Percentiles rank a stretch among this genome's conserved stretches.
phyloP scores from a whole-genome alignment of 2,797 vertebrate genomes.

The Periparus ater region DNA sequence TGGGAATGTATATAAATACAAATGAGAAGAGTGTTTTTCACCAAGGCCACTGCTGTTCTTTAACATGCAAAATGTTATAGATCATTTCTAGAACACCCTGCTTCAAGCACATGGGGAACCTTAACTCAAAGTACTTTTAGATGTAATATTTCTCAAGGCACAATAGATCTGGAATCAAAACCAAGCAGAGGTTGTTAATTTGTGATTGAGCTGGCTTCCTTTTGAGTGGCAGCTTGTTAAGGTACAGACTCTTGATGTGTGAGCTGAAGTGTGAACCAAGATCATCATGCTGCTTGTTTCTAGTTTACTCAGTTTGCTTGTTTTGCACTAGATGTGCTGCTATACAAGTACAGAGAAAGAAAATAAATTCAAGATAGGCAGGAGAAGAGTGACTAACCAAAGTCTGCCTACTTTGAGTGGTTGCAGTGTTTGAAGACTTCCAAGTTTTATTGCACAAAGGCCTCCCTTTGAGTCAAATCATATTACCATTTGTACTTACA shows the following conservation, averaged over 20 bases:
- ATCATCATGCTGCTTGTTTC: background rate
- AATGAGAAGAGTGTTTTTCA: constrained; percentile 1
- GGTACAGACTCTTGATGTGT: background rate
- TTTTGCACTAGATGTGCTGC: background rate
- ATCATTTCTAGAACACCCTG: background rate
- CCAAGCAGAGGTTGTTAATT: background rate
- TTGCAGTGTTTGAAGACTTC: background rate
- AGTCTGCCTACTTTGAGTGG: background rate
- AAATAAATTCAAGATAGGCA: background rate
- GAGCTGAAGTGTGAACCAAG: background rate
- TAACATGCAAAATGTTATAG: background rate
- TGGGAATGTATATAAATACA: background rate
- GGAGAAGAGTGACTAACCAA: background rate
- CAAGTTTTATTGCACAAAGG: background rate
- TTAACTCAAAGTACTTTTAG: background rate
- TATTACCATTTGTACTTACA: background rate
- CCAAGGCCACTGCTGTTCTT: background rate
- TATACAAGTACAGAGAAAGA: background rate
- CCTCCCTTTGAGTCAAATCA: background rate
- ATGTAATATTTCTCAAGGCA: background rate
- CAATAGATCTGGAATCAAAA: background rate
- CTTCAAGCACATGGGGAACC: background rate
- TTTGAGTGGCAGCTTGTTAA: constrained; percentile 21
- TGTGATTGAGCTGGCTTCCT: background rate
- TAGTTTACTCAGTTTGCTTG: background rate